Base-by-base conservation (phyloP, 92 coral and sea anemone species). In the Porites cylindrica region DNA sequence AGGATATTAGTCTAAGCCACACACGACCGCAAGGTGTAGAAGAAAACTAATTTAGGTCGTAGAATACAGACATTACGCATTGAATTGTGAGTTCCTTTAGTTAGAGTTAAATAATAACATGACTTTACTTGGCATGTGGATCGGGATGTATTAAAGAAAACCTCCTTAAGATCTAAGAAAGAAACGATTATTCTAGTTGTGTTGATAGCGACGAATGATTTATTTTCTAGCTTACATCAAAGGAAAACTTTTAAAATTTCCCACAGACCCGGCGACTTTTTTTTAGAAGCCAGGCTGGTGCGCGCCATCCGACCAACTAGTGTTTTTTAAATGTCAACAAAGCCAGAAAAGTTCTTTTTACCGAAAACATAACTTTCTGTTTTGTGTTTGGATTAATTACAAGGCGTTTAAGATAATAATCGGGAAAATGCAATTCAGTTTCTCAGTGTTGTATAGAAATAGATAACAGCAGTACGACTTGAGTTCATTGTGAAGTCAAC, bases 401-500 rank as follows among this genome's bases (percentile, higher is more conserved):
- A 62, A 65, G 70, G 13, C 67, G 61, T 62, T 82, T 82, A 50
- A 82, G 86, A 82, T 72, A n/a, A 16, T 71, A 73, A 63, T 83
- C 87, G n/a, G 14, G 72, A 29, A 83, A 83, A 73, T 74, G 63
- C 79, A 82, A 43, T 82, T 82, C 47, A 38, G 6, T 81, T 82
- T 82, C 58, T 66, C 47, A 38, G 47, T 67, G 66, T 75, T 62
- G 29, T 26, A 29, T 20, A 64, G 24, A 23, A 74, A 53, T 19
- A 17, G 69, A 70, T 82, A 82, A 24, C 70, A 29, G n/a, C 38
- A 47, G 51, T 47, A 38, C 58, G 86, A 70, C 70, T 32, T 23
- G 24, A 29, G 66, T 80, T 82, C 47, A 82, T 81, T 82, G 79
- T 82, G 79, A 82, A 70, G 17, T 59, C 56, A 87, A 70, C 23